Evolutionary conservation across 2,888 invertebrate genomes (phyloP).

Genomic region (Pristionchus arcanus): DNA sequence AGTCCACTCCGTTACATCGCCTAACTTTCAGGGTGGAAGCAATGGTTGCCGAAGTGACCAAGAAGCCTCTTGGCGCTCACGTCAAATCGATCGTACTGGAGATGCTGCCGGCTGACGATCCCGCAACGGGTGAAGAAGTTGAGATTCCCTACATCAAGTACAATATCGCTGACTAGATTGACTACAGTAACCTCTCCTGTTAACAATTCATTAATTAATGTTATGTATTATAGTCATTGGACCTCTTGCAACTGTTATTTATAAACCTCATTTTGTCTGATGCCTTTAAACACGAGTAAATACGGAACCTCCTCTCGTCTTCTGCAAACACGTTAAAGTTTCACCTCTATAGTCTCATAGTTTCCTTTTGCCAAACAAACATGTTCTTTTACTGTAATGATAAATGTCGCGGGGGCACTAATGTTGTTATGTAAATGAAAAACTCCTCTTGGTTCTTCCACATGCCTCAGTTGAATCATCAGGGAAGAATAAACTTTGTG

Average conservation of each 20-base stretch:
- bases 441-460: no score
- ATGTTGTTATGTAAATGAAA: no score
- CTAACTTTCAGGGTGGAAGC: conserved; percentile 81
- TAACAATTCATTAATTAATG: conserved; percentile 43
- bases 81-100: conserved; percentile 96
- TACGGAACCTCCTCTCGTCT: not conserved
- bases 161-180: conserved; percentile 81
- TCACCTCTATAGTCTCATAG: not conserved
- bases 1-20: no score
- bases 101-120: conserved; percentile 71
- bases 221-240: not conserved
- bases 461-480: no score
- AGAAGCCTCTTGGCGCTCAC: conserved; percentile 92
- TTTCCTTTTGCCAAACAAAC: conserved; percentile 19
- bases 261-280: not conserved
- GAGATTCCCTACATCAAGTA: conserved; percentile 99
- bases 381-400: conserved; percentile 14
- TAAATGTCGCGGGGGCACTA: no score
- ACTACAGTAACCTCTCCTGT: not conserved
- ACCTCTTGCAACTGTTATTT: no score
- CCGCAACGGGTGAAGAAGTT: conserved; percentile 90
- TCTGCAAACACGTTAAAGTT: not conserved
- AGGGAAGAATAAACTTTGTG: no score
- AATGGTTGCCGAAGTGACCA: conserved; percentile 89
- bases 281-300: conserved; percentile 29